Evolutionary conservation across 2,113 vertebrate genomes (phyloP).

Genomic region (Columbina picui): DNA sequence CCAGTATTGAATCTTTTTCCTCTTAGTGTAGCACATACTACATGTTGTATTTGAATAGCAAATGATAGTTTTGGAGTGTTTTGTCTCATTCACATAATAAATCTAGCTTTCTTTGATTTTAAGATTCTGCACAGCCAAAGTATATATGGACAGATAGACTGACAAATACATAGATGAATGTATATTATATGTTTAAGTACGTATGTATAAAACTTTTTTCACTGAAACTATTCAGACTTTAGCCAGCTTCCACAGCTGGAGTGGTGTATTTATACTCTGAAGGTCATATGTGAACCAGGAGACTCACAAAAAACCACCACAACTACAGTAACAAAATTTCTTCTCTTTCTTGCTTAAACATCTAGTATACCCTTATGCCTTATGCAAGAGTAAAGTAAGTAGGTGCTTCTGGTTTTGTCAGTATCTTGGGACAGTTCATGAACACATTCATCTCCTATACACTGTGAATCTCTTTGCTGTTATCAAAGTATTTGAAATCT

Average conservation of each 20-base stretch:
- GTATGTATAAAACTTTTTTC: not conserved
- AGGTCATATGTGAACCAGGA: not conserved
- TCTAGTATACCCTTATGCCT: not conserved
- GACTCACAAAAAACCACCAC: not conserved
- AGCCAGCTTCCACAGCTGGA: not conserved
- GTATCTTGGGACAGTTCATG: not conserved
- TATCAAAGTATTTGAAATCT: not conserved
- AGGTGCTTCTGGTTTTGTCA: not conserved
- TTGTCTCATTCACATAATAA: not conserved
- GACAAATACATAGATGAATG: not conserved
- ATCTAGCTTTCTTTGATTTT: not conserved
- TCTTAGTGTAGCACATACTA: not conserved
- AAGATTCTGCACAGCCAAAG: not conserved
- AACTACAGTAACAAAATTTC: not conserved
- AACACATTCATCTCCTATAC: not conserved
- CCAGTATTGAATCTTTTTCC: not conserved
- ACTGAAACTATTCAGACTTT: not conserved
- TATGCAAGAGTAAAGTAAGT: not conserved
- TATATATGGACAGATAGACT: not conserved
- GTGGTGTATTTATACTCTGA: not conserved
- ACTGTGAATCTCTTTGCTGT: not conserved
- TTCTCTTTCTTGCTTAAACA: not conserved
- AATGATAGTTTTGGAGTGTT: fast-evolving
- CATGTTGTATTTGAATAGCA: fast-evolving
- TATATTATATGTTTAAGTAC: not conserved